A percentile compares a stretch with the other conserved stretches of the same genome.
phyloP scores from a whole-genome alignment of 2,888 invertebrate genomes.

The Plebejus argus region DNA sequence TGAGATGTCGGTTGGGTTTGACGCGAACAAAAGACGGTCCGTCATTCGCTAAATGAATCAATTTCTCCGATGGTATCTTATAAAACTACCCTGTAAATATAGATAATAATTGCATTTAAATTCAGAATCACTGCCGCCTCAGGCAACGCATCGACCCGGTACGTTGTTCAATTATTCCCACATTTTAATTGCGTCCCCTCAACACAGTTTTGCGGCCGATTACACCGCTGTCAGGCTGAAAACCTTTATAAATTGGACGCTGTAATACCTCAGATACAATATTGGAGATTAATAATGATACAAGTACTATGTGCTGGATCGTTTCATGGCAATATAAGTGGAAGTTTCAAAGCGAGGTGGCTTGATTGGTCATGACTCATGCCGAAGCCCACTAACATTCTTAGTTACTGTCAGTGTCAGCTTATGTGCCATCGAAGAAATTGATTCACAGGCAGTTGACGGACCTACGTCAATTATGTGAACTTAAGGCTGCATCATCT shows the following conservation, averaged over 20 bases:
- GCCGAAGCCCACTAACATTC: too few species aligned
- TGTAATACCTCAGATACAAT: not conserved
- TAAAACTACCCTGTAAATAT: not conserved
- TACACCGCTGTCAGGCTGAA: not conserved
- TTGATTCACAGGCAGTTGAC: too few species aligned
- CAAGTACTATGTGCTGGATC: not conserved
- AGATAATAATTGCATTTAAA: not conserved
- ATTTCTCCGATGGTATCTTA: not conserved
- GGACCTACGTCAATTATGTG: too few species aligned
- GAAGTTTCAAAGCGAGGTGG: too few species aligned
- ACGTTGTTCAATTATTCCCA: slow-evolving; percentile 8
- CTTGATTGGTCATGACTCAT: too few species aligned
- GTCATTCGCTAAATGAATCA: not conserved
- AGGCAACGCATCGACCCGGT: not conserved
- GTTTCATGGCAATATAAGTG: too few species aligned
- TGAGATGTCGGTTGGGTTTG: too few species aligned
- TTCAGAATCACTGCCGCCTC: not conserved
- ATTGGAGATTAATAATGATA: not conserved
- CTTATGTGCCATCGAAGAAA: too few species aligned
- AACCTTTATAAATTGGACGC: slow-evolving; percentile 13
- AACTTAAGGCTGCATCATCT: too few species aligned
- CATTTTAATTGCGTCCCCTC: slow-evolving; percentile 13
- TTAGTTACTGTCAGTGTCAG: too few species aligned
- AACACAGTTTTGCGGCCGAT: slow-evolving; percentile 5
- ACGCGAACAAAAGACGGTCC: not conserved